These are phyloP conservation scores for Andrena haemorrhoa DNA, from an alignment of 2,888 invertebrate species.

Conservation along the genomic window DNA sequence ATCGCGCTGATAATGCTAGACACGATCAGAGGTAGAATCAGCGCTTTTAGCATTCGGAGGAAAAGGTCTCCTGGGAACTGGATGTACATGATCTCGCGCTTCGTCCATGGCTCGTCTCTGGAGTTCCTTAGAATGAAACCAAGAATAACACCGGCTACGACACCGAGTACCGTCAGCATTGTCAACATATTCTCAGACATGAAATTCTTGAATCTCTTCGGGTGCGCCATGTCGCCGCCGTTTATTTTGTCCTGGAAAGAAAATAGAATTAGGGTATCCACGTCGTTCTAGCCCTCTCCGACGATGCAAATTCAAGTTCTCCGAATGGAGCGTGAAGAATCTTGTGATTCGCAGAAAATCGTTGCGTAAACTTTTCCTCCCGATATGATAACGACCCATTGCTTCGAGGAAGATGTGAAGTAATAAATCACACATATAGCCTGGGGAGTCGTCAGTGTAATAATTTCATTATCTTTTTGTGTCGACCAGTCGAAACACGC, in stretches of 20 bases:
- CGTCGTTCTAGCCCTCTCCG: background rate
- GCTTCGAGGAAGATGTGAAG: background rate
- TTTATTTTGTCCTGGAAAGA: slow-evolving; percentile 25
- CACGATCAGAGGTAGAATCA: slow-evolving; percentile 91
- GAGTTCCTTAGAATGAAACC: slow-evolving; percentile 85
- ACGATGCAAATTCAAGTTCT: background rate
- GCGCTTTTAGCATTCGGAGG: slow-evolving; percentile 90
- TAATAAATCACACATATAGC: background rate
- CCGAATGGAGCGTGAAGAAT: background rate
- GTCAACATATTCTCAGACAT: slow-evolving; percentile 86
- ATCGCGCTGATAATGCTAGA: slow-evolving; percentile 89
- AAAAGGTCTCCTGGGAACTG: slow-evolving; percentile 90
- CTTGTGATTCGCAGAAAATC: slow-evolving; percentile 16
- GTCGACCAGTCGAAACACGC: background rate
- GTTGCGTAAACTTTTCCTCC: slow-evolving; percentile 26
- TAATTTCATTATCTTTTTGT: slow-evolving; percentile 43
- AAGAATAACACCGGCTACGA: slow-evolving; percentile 86
- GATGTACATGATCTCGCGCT: slow-evolving; percentile 89
- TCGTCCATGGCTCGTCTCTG: slow-evolving; percentile 84
- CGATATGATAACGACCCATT: slow-evolving; percentile 18
- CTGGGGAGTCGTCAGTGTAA: background rate
- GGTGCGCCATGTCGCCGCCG: slow-evolving; percentile 69
- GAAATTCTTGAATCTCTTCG: slow-evolving; percentile 78
- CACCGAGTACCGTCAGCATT: slow-evolving; percentile 87
- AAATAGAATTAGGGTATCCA: background rate